These are phyloP conservation scores for Rhinopomastus cyanomelas DNA, from an alignment of 2,113 vertebrate genomes.

Conservation along the genomic window DNA sequence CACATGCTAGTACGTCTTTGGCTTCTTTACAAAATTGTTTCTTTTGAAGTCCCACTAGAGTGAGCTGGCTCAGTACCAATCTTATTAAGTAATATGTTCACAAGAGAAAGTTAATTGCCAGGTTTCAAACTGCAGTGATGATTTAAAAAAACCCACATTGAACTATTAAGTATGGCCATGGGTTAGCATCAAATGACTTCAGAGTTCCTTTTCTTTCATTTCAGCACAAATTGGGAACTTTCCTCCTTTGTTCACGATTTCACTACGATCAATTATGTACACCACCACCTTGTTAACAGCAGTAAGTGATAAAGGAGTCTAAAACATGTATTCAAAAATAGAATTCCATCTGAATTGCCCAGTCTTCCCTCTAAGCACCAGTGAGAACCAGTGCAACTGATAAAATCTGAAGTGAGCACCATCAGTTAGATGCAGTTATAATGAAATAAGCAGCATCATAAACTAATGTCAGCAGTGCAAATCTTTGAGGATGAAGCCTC, in stretches of 20 bases:
- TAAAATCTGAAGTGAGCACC: slow-evolving; percentile 59
- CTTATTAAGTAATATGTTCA: not conserved
- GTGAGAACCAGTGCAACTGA: slow-evolving; percentile 40
- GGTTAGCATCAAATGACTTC: not conserved
- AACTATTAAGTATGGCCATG: not conserved
- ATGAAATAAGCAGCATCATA: slow-evolving; percentile 11
- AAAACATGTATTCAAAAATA: slow-evolving; percentile 53
- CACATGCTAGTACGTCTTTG: not conserved
- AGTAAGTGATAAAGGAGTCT: slow-evolving; percentile 60
- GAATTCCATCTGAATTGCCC: slow-evolving; percentile 58
- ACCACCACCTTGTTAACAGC: slow-evolving; percentile 34
- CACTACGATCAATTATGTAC: not conserved
- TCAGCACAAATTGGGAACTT: not conserved
- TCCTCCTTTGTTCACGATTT: not conserved
- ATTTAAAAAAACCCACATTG: not conserved
- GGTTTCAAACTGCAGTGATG: not conserved
- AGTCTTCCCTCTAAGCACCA: slow-evolving; percentile 42
- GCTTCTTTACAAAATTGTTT: not conserved
- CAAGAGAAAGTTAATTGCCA: not conserved
- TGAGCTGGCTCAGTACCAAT: not conserved
- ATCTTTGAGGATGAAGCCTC: not conserved
- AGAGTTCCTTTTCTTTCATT: not conserved
- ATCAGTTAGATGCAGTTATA: slow-evolving; percentile 66
- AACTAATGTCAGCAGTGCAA: not conserved
- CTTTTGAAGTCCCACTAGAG: not conserved